phyloP scores from a whole-genome alignment of 2,797 vertebrate genomes.

The Cossypha polioptera region DNA sequence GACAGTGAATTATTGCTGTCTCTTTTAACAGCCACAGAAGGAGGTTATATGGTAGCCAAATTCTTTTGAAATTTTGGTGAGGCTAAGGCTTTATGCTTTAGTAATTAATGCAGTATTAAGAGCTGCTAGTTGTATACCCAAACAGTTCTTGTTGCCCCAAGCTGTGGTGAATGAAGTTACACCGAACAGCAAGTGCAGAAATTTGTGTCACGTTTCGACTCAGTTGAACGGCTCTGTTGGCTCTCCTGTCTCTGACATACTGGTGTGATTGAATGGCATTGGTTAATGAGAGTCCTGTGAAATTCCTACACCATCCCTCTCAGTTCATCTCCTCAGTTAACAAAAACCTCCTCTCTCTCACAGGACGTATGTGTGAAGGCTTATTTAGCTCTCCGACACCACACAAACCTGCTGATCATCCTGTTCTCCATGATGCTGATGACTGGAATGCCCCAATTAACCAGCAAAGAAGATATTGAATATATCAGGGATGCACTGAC shows the following conservation, averaged over 20 bases:
- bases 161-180: background rate
- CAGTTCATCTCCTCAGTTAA: background rate
- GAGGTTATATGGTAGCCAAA: background rate
- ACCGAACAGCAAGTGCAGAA: background rate
- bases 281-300: background rate
- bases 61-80: background rate
- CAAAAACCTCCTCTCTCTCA: background rate
- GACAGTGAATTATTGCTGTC: background rate
- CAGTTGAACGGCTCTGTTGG: background rate
- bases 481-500: slow-evolving; percentile 95
- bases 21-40: background rate
- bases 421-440: slow-evolving; percentile 99
- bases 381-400: slow-evolving; percentile 93
- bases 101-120: background rate
- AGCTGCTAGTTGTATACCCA: background rate
- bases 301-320: background rate
- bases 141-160: background rate
- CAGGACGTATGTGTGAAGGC: slow-evolving; percentile 93
- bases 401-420: slow-evolving; percentile 97
- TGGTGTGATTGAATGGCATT: fast-evolving
- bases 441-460: slow-evolving; percentile 96
- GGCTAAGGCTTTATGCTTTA: background rate
- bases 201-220: fast-evolving
- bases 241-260: background rate
- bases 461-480: slow-evolving; percentile 96